Evolutionary conservation across 2,888 invertebrate species (phyloP).

Genomic region (Scaeva pyrastri): DNA sequence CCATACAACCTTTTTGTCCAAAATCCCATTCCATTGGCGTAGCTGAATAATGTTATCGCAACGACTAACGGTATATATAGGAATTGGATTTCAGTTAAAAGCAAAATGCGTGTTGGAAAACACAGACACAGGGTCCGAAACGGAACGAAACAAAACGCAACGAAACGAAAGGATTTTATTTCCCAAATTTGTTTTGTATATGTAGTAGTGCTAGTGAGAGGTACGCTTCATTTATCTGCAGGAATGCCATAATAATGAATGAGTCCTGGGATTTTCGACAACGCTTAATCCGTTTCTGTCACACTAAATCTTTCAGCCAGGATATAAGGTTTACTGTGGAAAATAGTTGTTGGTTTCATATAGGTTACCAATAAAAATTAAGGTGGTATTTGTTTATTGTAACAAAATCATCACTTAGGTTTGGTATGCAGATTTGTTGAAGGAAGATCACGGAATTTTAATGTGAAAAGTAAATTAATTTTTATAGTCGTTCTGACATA

Average conservation of each 20-base stretch:
- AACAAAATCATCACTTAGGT: too few species aligned
- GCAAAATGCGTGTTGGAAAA: conserved; percentile 4
- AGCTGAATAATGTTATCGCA: conserved; percentile 46
- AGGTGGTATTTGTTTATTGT: background rate
- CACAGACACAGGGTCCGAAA: background rate
- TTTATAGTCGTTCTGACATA: too few species aligned
- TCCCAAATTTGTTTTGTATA: background rate
- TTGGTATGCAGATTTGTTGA: too few species aligned
- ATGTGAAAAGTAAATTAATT: too few species aligned
- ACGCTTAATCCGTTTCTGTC: conserved; percentile 20
- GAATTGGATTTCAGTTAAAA: conserved; percentile 23
- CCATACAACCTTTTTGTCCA: background rate
- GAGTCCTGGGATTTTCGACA: background rate
- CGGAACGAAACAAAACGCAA: too few species aligned
- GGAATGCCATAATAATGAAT: conserved; percentile 14
- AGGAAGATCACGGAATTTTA: too few species aligned
- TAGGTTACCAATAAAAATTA: background rate
- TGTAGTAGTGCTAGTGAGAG: background rate
- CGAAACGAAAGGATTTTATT: conserved; percentile 29
- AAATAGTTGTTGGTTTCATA: background rate
- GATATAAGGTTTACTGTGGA: background rate
- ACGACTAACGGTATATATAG: conserved; percentile 23
- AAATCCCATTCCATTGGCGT: background rate
- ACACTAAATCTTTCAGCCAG: conserved; percentile 20
- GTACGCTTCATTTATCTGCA: background rate